Percentiles rank a stretch among this genome's conserved stretches.
Evolutionary conservation across 2,113 vertebrate species (phyloP).

Genomic region (Smithornis capensis): DNA sequence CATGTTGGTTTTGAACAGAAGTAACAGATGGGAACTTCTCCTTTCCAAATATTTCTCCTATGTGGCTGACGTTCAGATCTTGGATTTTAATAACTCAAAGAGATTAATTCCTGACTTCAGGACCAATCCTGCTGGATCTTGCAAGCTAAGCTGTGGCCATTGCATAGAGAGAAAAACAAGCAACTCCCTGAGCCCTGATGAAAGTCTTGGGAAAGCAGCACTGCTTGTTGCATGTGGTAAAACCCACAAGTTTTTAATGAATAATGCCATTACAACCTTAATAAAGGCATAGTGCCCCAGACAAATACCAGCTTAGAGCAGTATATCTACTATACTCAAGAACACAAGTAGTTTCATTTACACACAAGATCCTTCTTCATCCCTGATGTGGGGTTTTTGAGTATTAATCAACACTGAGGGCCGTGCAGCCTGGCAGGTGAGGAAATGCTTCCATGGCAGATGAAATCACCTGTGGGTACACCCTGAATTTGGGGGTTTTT

Average conservation of each 20-base stretch:
- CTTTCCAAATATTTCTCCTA: slow-evolving; percentile 34
- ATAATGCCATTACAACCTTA: not conserved
- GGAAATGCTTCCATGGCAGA: not conserved
- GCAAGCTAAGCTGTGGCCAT: not conserved
- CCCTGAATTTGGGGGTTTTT: not conserved
- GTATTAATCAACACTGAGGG: not conserved
- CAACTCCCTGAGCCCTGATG: not conserved
- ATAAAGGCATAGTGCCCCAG: not conserved
- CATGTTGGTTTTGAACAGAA: not conserved
- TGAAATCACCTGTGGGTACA: not conserved
- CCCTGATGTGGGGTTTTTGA: not conserved
- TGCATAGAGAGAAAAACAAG: not conserved
- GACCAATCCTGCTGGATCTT: not conserved
- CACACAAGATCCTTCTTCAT: not conserved
- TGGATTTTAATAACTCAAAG: not conserved
- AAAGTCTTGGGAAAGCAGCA: not conserved
- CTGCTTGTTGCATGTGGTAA: not conserved
- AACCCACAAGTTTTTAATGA: not conserved
- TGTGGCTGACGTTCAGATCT: not conserved
- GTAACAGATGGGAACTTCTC: slow-evolving; percentile 21
- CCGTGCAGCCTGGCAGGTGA: not conserved
- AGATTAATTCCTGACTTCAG: not conserved
- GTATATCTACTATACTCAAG: not conserved
- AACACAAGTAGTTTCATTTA: not conserved
- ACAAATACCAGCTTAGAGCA: not conserved